Evolutionary conservation across 2,888 invertebrate species (phyloP).

Genomic region (Heliconius aoede): DNA sequence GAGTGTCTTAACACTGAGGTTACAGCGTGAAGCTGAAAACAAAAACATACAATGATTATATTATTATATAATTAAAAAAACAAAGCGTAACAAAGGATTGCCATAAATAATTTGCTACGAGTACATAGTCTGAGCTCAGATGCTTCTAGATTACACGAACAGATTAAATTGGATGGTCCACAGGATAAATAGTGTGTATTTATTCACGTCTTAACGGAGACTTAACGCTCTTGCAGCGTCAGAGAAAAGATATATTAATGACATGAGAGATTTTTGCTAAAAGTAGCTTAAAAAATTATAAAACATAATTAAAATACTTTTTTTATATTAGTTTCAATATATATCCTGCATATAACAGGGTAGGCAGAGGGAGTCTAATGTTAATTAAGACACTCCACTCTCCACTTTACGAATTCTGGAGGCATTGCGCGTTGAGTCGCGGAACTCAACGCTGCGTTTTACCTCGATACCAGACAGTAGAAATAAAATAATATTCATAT

Average conservation of each 20-base stretch:
- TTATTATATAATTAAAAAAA: not conserved
- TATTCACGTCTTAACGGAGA: constrained; percentile 46
- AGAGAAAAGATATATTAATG: constrained; percentile 1
- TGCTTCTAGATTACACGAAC: constrained; percentile 62
- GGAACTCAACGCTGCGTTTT: too few relatives aligned
- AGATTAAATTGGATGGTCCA: constrained; percentile 63
- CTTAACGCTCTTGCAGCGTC: constrained; percentile 18
- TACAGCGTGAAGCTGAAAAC: not conserved
- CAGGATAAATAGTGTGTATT: constrained; percentile 60
- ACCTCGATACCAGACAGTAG: too few relatives aligned
- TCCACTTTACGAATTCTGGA: not conserved
- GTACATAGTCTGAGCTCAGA: constrained; percentile 53
- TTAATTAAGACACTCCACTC: not conserved
- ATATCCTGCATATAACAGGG: not conserved
- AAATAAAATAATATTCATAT: too few relatives aligned
- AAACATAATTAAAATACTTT: not conserved
- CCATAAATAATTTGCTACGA: constrained; percentile 21
- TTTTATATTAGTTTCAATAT: not conserved
- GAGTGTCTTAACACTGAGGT: too few relatives aligned
- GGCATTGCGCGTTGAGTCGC: too few relatives aligned
- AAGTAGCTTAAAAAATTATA: too few relatives aligned
- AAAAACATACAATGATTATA: not conserved
- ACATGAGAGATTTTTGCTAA: not conserved
- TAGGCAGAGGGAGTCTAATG: not conserved
- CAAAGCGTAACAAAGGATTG: not conserved